phyloP scores from a whole-genome alignment of 2,113 vertebrate species.

The Scomber japonicus region DNA sequence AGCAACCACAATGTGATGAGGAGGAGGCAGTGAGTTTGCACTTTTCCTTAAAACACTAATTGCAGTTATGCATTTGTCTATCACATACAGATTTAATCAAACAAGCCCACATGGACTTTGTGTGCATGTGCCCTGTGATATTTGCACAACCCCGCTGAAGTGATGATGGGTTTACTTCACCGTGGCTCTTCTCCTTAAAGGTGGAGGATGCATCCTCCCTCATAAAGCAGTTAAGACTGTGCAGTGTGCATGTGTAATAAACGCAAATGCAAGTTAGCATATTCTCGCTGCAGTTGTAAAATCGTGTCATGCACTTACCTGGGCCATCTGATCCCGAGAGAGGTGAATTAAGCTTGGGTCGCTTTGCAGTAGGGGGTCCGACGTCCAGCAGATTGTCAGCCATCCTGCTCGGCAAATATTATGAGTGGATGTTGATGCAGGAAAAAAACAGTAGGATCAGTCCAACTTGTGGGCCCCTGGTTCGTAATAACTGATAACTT shows the following conservation, averaged over 20 bases:
- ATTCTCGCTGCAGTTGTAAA: neutral
- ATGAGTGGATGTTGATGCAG: slow-evolving; percentile 42
- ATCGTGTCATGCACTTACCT: slow-evolving; percentile 84
- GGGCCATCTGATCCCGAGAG: slow-evolving; percentile 92
- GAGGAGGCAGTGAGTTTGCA: slow-evolving; percentile 30
- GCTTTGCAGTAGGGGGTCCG: slow-evolving; percentile 93
- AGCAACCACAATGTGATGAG: slow-evolving; percentile 2
- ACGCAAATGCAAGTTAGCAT: neutral
- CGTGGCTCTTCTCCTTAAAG: neutral
- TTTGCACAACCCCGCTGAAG: neutral
- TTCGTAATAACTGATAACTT: slow-evolving; percentile 50
- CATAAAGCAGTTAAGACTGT: neutral
- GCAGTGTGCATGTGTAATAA: neutral
- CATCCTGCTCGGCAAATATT: slow-evolving; percentile 81
- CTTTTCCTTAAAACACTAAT: neutral
- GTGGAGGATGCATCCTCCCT: neutral
- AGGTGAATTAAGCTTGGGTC: slow-evolving; percentile 95
- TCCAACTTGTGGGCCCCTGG: slow-evolving; percentile 26
- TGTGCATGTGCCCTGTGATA: slow-evolving; percentile 15
- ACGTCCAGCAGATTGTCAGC: slow-evolving; percentile 96
- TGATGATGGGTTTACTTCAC: neutral
- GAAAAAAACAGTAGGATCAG: slow-evolving; percentile 41
- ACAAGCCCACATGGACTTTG: neutral
- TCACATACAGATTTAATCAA: neutral
- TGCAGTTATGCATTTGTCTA: neutral